Evolutionary conservation across 1,140 invertebrate genomes (phyloP), one percentile per base, ranked within the genome.

Genomic region (Drosophila paulistorum): DNA sequence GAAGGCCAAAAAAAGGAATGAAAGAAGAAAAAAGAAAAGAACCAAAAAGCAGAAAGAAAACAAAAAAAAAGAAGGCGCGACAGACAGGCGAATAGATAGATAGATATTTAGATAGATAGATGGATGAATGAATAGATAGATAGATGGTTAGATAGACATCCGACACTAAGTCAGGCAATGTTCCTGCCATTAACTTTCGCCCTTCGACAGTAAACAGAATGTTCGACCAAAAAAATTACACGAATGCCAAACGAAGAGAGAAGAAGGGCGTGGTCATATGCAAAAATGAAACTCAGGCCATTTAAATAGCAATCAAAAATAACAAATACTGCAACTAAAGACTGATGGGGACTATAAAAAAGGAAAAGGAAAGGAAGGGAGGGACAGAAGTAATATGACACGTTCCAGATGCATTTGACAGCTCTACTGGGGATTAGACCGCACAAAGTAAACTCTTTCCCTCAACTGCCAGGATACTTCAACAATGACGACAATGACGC

Each of bases 251-350:
- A 13, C 37, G n/a, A 13, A n/a, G 17, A 30, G 30, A 30, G 30
- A 17, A 10, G 13, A 13, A 14, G 58, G 74, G 74, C 74, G 66
- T 76, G 73, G 74, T 68, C 74, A 71, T 74, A 77, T 77, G 74
- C 74, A 77, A 77, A 57, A 74, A 76, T 70, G 20, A 26, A 37
- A 54, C 30, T 39, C 45, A 51, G 61, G 71, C 30, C 41, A 74
- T 62, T 65, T 62, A 71, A 77, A 71, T 77, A 67, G 68, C 74
- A 77, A 77, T 77, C 74, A 77, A 77, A 77, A 77, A 77, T 77
- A 71, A 65, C 67, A 39, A 41, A 10, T 13, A 37, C 54, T 39
- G 0, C 37, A 39, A 39, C 37, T 11, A 48, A 17, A 20, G 9
- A 23, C 3, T 23, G 65, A 76, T 76, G 30, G 30, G 30, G 1